These are phyloP conservation scores for Chaenogobius annularis DNA, from an alignment of 2,113 vertebrate genomes.

Conservation along the genomic window DNA sequence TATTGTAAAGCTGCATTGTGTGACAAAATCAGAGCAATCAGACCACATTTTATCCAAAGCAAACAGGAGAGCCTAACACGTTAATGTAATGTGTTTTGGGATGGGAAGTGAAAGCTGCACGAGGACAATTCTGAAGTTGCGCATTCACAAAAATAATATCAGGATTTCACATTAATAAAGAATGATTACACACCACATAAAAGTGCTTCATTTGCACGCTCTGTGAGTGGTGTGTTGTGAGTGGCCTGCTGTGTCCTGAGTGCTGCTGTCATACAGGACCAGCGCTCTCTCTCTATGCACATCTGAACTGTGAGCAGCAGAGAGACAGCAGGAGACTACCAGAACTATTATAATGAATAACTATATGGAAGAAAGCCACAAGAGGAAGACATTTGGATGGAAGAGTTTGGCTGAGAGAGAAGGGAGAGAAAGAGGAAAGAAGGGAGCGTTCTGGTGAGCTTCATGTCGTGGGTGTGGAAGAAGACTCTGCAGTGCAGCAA, in stretches of 20 bases:
- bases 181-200: neutral
- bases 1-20: no score
- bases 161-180: no score
- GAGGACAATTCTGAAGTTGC: no score
- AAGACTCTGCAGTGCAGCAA: constrained; percentile 31
- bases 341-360: neutral
- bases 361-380: neutral
- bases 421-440: neutral
- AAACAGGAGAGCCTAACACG: no score
- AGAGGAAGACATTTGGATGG: neutral
- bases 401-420: constrained; percentile 18
- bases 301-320: neutral
- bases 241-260: neutral
- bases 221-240: neutral
- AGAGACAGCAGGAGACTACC: neutral
- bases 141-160: no score
- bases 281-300: neutral
- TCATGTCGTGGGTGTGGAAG: constrained; percentile 3
- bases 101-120: no score
- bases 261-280: neutral
- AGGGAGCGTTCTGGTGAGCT: constrained; percentile 12
- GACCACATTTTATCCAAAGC: no score
- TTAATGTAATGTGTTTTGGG: no score
- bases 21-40: no score
- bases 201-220: neutral